A percentile compares a stretch with the other conserved stretches of the same genome.
These are phyloP conservation scores for Magallana ariakensis DNA, from an alignment of 1,140 invertebrate genomes.

Conservation along the genomic window DNA sequence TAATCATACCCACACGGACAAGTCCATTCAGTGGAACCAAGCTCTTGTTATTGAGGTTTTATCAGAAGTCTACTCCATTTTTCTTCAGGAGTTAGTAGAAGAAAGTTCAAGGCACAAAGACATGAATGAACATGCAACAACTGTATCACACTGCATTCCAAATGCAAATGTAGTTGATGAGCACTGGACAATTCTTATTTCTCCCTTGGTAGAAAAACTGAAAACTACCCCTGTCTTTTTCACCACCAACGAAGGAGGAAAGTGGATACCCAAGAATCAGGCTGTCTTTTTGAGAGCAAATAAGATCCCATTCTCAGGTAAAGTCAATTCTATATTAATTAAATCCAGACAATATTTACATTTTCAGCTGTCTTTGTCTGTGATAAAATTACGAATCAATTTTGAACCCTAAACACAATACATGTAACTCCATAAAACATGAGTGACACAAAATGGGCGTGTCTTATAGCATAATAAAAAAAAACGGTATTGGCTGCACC, in stretches of 20 bases:
- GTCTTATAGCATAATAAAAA: too few species aligned
- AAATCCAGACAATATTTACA: too few species aligned
- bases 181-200: constrained; percentile 42
- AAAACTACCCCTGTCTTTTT: constrained; percentile 35
- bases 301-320: background rate
- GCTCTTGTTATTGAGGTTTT: constrained; percentile 68
- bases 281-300: constrained; percentile 43
- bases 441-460: too few species aligned
- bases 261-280: constrained; percentile 44
- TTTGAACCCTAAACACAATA: too few species aligned
- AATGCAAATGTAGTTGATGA: constrained; percentile 28
- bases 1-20: constrained; percentile 60
- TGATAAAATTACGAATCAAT: too few species aligned
- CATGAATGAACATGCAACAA: background rate
- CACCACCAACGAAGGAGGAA: constrained; percentile 45
- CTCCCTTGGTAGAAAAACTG: constrained; percentile 37
- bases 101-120: background rate
- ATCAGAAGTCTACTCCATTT: constrained; percentile 56
- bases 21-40: constrained; percentile 72
- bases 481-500: too few species aligned
- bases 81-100: constrained; percentile 46
- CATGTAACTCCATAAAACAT: too few species aligned
- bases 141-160: constrained; percentile 51
- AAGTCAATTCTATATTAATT: too few species aligned
- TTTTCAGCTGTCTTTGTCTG: too few species aligned